A percentile compares a stretch with the other conserved stretches of the same genome.
Evolutionary conservation across 2,888 invertebrate species (phyloP).

Genomic region (Ormyrus rosae): DNA sequence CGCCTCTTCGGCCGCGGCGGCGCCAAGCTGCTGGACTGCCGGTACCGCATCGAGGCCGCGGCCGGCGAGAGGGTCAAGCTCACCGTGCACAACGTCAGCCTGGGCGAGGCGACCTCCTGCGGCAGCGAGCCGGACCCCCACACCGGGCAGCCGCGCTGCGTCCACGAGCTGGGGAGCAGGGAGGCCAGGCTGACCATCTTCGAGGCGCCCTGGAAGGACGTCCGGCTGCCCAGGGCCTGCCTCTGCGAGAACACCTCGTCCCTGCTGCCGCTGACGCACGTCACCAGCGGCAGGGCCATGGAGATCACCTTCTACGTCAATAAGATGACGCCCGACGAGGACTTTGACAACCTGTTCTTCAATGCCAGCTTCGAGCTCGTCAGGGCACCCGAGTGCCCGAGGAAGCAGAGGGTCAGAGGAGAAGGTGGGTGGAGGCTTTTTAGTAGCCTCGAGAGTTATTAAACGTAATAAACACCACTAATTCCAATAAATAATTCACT

Average conservation of each 20-base stretch:
- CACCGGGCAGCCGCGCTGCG: slow-evolving; percentile 82
- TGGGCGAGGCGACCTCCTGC: slow-evolving; percentile 83
- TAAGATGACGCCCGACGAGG: slow-evolving; percentile 85
- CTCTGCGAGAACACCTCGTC: slow-evolving; percentile 86
- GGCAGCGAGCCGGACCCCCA: slow-evolving; percentile 84
- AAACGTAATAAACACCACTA: no score
- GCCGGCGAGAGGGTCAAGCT: slow-evolving; percentile 82
- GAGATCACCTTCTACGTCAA: slow-evolving; percentile 87
- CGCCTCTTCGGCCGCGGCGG: slow-evolving; percentile 92
- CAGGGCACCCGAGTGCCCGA: slow-evolving; percentile 81
- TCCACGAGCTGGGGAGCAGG: slow-evolving; percentile 67
- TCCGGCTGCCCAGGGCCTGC: slow-evolving; percentile 84
- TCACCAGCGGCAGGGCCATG: slow-evolving; percentile 82
- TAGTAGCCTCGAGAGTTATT: no score
- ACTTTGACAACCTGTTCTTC: slow-evolving; percentile 89
- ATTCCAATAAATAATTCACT: no score
- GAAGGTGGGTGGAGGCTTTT: slow-evolving; percentile 64
- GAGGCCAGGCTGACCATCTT: slow-evolving; percentile 79
- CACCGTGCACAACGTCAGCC: slow-evolving; percentile 83
- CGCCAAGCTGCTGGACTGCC: slow-evolving; percentile 84
- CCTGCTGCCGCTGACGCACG: slow-evolving; percentile 80
- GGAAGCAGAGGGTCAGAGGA: slow-evolving; percentile 81
- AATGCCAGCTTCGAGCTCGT: slow-evolving; percentile 84
- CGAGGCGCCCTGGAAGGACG: slow-evolving; percentile 85
- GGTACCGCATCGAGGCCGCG: slow-evolving; percentile 85